phyloP scores from a whole-genome alignment of 23 tunicate genomes.

The Trididemnum nubilum region DNA sequence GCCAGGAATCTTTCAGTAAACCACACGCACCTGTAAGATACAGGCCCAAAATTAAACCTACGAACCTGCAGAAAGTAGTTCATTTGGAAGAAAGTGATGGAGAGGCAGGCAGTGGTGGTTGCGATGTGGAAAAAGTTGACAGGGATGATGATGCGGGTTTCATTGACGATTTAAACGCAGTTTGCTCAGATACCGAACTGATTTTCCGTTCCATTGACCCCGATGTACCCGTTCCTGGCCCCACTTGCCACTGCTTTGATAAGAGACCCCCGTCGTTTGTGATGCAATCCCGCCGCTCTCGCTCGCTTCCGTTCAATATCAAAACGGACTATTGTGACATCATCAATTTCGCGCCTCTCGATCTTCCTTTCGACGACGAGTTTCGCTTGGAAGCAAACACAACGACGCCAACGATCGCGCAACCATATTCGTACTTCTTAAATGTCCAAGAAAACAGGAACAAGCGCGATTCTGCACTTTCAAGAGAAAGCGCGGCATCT shows the following conservation, averaged over 20 bases:
- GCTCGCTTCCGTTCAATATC: slow-evolving; percentile 12
- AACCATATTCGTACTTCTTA: not conserved
- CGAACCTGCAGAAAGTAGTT: not conserved
- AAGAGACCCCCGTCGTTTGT: not conserved
- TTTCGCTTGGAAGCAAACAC: not conserved
- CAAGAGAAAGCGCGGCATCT: slow-evolving; percentile 68
- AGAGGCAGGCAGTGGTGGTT: no score
- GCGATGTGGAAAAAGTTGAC: not conserved
- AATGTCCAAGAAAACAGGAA: slow-evolving; percentile 17
- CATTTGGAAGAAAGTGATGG: not conserved
- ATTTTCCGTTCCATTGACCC: not conserved
- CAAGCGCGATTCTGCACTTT: slow-evolving; percentile 49
- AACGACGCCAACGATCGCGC: not conserved
- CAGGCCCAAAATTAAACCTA: not conserved
- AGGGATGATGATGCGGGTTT: not conserved
- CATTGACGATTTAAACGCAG: not conserved
- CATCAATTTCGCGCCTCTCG: slow-evolving; percentile 6
- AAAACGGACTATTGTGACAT: not conserved
- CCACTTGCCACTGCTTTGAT: slow-evolving; percentile 9
- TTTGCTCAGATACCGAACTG: slow-evolving; percentile 19
- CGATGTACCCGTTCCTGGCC: not conserved
- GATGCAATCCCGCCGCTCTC: not conserved
- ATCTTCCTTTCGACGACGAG: not conserved
- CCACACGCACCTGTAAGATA: not conserved
- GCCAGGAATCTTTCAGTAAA: slow-evolving; percentile 49